Percentiles rank a stretch among this genome's conserved stretches.
Evolutionary conservation across 1,140 invertebrate genomes (phyloP).

Genomic region (Pseudomyrmex gracilis): DNA sequence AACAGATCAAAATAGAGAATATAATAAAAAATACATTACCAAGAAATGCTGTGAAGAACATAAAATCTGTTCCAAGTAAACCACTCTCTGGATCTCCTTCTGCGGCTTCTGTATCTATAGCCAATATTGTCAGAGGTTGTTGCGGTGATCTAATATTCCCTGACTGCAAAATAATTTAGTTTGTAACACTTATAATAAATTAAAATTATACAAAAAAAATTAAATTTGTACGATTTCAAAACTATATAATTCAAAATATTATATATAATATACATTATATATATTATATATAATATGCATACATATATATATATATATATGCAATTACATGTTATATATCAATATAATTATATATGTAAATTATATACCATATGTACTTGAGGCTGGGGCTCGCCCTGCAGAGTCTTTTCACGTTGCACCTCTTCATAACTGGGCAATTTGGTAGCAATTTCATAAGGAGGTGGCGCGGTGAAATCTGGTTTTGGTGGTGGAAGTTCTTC

Average conservation of each 20-base stretch:
- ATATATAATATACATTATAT: not conserved
- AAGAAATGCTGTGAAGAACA: conserved; percentile 95
- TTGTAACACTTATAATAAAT: conserved; percentile 19
- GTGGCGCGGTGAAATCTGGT: conserved; percentile 93
- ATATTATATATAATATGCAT: too few relatives aligned
- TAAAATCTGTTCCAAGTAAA: conserved; percentile 94
- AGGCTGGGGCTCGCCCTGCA: conserved; percentile 89
- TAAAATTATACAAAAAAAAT: not conserved
- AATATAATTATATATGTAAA: not conserved
- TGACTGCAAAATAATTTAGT: conserved; percentile 79
- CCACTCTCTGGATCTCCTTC: conserved; percentile 91
- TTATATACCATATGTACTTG: conserved; percentile 80
- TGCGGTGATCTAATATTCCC: conserved; percentile 85
- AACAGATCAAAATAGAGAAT: conserved; percentile 27
- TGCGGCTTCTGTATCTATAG: conserved; percentile 89
- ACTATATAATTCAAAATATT: not conserved
- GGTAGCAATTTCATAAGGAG: conserved; percentile 92
- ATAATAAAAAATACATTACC: conserved; percentile 85
- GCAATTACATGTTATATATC: too few relatives aligned
- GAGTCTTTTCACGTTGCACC: conserved; percentile 93
- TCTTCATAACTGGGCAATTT: conserved; percentile 96
- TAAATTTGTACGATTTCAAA: not conserved
- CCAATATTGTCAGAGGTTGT: conserved; percentile 89
- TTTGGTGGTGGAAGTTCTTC: conserved; percentile 91
- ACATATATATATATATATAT: conserved; percentile 6